These are phyloP conservation scores for Zophobas atratus DNA, from an alignment of 1,140 invertebrate genomes.

Conservation along the genomic window DNA sequence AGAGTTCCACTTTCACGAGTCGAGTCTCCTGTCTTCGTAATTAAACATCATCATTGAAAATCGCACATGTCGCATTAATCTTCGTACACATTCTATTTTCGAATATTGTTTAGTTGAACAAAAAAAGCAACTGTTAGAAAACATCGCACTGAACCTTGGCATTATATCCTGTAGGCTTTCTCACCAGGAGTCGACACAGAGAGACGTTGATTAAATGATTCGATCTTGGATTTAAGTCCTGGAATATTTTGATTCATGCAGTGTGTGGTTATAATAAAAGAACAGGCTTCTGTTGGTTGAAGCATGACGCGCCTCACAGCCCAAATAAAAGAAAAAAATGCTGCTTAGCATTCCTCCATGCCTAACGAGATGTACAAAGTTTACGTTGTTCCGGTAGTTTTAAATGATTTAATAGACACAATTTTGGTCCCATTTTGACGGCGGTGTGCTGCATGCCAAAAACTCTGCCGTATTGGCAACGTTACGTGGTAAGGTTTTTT, in stretches of 20 bases:
- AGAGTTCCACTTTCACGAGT: neutral
- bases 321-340: slow-evolving; percentile 22
- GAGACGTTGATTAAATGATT: slow-evolving; percentile 66
- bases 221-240: slow-evolving; percentile 61
- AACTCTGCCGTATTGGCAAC: too few relatives aligned
- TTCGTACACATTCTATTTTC: slow-evolving; percentile 14
- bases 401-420: neutral
- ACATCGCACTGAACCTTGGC: slow-evolving; percentile 56
- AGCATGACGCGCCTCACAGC: slow-evolving; percentile 11
- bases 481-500: too few relatives aligned
- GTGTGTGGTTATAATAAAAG: slow-evolving; percentile 57
- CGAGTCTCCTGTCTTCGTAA: neutral
- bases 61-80: slow-evolving; percentile 15
- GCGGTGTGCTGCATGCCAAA: too few relatives aligned
- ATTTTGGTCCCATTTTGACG: neutral
- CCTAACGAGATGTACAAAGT: slow-evolving; percentile 2
- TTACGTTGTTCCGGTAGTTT: neutral
- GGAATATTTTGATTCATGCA: slow-evolving; percentile 63
- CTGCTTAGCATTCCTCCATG: slow-evolving; percentile 9
- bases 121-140: slow-evolving; percentile 48
- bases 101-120: slow-evolving; percentile 27
- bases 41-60: slow-evolving; percentile 2
- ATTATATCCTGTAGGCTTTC: slow-evolving; percentile 59
- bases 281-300: slow-evolving; percentile 58
- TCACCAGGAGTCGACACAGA: slow-evolving; percentile 65